These are phyloP conservation scores for Brachionus calyciflorus DNA, from an alignment of 1,140 invertebrate genomes.

Conservation along the genomic window DNA sequence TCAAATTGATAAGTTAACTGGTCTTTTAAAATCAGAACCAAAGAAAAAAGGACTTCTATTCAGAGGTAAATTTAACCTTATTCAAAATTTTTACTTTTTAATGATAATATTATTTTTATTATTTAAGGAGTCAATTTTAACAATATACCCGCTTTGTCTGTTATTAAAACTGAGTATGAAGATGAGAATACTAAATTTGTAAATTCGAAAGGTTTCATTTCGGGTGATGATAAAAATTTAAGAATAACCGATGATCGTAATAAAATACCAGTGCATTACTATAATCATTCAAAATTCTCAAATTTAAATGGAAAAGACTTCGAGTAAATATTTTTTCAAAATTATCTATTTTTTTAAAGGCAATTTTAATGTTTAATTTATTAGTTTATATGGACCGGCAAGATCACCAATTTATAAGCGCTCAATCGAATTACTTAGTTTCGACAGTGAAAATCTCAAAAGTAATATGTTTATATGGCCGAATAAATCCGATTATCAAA, in stretches of 20 bases:
- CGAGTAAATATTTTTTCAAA: conserved; percentile 52
- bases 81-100: too few relatives aligned
- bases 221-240: conserved; percentile 53
- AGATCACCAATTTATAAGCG: neutral
- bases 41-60: conserved; percentile 50
- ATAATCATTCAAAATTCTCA: conserved; percentile 53
- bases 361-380: neutral
- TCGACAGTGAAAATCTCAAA: neutral
- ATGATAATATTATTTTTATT: conserved; percentile 48
- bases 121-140: conserved; percentile 55
- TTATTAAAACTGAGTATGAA: conserved; percentile 50
- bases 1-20: conserved; percentile 54
- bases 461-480: neutral
- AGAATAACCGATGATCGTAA: conserved; percentile 54
- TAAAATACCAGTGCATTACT: conserved; percentile 54
- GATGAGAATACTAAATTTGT: conserved; percentile 50
- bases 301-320: conserved; percentile 55
- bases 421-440: neutral
- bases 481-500: conserved; percentile 2
- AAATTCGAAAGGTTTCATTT: conserved; percentile 53
- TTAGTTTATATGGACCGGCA: neutral
- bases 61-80: conserved; percentile 43
- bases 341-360: neutral
- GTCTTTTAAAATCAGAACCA: conserved; percentile 56
- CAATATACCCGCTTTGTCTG: conserved; percentile 53